Evolutionary conservation across 2,888 invertebrate genomes (phyloP).

Genomic region (Kryphioiulus occultus): DNA sequence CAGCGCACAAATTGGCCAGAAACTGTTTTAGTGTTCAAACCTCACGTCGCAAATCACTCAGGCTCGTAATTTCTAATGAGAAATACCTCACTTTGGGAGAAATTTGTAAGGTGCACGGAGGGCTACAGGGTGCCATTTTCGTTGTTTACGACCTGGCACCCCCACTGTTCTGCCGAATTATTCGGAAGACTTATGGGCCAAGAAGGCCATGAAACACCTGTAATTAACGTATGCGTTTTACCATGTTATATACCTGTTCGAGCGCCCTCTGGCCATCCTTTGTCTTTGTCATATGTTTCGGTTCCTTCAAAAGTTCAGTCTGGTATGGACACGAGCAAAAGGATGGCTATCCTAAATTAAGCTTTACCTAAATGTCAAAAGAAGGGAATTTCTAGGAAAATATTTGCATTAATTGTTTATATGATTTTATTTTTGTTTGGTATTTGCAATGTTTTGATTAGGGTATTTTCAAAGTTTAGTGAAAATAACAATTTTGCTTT

Average conservation of each 20-base stretch:
- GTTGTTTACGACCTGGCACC: not conserved
- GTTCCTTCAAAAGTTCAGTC: not conserved
- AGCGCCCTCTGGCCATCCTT: not conserved
- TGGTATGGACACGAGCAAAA: not conserved
- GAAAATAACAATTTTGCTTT: too few relatives aligned
- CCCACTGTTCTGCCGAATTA: not conserved
- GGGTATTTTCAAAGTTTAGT: too few relatives aligned
- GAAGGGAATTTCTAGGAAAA: too few relatives aligned
- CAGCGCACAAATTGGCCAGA: not conserved
- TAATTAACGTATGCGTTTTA: not conserved
- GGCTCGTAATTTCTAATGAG: not conserved
- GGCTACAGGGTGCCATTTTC: slow-evolving; percentile 15
- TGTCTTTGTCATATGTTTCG: not conserved
- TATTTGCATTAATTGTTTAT: too few relatives aligned
- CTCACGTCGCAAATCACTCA: not conserved
- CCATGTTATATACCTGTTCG: not conserved
- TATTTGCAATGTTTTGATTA: too few relatives aligned
- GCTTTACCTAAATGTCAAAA: too few relatives aligned
- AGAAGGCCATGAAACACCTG: not conserved
- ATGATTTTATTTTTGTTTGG: too few relatives aligned
- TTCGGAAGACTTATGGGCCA: slow-evolving; percentile 15
- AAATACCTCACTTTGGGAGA: not conserved
- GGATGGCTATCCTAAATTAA: not conserved
- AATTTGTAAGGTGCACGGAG: not conserved
- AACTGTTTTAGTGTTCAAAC: slow-evolving; percentile 23